Evolutionary conservation across 2,888 invertebrate species (phyloP).

Genomic region (Drosophila silvestris): DNA sequence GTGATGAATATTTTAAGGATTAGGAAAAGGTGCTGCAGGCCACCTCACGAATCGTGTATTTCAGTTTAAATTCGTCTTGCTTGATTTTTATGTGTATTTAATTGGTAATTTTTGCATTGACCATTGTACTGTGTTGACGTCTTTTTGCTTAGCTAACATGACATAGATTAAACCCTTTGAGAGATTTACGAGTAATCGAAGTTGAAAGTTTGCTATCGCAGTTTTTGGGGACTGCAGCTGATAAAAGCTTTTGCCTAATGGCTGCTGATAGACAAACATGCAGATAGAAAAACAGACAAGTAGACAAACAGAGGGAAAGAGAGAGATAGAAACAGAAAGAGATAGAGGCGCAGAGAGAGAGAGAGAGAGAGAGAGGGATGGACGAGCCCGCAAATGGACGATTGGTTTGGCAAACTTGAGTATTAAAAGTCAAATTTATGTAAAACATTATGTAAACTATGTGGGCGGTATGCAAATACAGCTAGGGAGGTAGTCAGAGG

Average conservation of each 20-base stretch:
- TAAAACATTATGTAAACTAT: constrained; percentile 69
- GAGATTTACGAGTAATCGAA: constrained; percentile 62
- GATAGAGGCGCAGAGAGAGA: not conserved
- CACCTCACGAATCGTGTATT: not conserved
- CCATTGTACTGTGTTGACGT: constrained; percentile 21
- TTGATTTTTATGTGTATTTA: constrained; percentile 9
- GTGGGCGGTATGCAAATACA: constrained; percentile 48
- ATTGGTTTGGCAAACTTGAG: constrained; percentile 52
- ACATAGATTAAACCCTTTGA: constrained; percentile 45
- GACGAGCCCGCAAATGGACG: constrained; percentile 18
- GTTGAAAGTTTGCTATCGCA: constrained; percentile 45
- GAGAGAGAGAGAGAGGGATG: not conserved
- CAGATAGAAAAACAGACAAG: constrained; percentile 2
- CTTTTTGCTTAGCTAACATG: constrained; percentile 33
- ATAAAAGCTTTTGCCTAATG: constrained; percentile 65
- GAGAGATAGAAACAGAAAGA: not conserved
- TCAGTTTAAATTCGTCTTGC: not conserved
- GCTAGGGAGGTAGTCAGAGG: not conserved
- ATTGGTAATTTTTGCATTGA: constrained; percentile 18
- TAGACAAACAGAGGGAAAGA: not conserved
- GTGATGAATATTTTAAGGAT: not conserved
- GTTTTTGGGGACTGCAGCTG: constrained; percentile 31
- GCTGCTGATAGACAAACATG: constrained; percentile 19
- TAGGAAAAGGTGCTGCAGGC: no score
- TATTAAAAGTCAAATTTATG: constrained; percentile 78